phyloP scores from a whole-genome alignment of 2,797 vertebrate species.

The Numenius phaeopus region DNA sequence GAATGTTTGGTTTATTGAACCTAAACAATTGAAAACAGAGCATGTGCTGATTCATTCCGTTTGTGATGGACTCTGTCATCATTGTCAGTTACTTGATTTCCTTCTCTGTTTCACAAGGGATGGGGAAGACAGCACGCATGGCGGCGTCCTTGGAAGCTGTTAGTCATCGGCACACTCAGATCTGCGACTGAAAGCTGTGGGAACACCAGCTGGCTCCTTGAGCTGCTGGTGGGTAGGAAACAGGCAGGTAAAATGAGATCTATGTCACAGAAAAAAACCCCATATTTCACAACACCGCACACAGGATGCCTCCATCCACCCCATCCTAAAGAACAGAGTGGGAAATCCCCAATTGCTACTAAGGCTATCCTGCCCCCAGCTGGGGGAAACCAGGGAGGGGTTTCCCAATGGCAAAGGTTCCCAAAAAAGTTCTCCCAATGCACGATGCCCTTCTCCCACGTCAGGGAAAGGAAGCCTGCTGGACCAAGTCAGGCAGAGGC shows the following conservation, averaged over 20 bases:
- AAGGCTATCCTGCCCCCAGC: not conserved
- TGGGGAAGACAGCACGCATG: not conserved
- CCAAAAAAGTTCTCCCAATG: not conserved
- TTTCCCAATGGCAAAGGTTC: not conserved
- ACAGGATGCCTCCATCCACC: not conserved
- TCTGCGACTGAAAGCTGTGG: not conserved
- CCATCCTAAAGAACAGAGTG: not conserved
- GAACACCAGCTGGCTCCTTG: not conserved
- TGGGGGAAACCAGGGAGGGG: not conserved
- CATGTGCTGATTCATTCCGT: not conserved
- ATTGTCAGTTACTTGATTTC: not conserved
- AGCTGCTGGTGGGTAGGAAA: not conserved
- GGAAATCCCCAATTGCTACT: not conserved
- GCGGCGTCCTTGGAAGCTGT: not conserved
- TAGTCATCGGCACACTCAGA: not conserved
- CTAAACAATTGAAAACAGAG: not conserved
- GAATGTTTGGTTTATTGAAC: not conserved
- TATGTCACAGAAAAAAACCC: not conserved
- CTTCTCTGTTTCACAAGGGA: not conserved
- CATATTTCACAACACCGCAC: not conserved
- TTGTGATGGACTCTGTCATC: not conserved
- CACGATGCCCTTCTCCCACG: not conserved
- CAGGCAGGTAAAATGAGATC: not conserved
- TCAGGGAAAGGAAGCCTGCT: fast-evolving
- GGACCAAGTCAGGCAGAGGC: not conserved